Conservation (phyloP, 2,888 invertebrate genomes). For the Leucoptera coffeella region DNA sequence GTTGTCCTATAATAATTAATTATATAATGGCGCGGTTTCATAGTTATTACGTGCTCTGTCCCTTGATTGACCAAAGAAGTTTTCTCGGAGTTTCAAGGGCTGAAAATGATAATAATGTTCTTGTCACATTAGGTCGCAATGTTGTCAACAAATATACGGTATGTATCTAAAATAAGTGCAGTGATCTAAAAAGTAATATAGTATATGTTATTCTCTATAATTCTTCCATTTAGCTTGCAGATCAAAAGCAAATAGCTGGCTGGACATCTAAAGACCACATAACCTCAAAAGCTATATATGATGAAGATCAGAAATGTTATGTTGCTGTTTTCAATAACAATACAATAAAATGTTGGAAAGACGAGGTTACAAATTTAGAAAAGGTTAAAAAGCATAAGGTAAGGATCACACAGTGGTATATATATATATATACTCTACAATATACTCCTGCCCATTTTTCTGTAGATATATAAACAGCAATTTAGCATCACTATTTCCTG, state of each 20-base stretch:
- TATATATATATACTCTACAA: too few relatives aligned
- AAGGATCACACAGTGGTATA: too few relatives aligned
- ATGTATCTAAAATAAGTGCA: too few relatives aligned
- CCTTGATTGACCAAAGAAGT: conserved; percentile 63
- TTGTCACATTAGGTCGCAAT: conserved; percentile 66
- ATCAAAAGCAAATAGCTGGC: conserved; percentile 66
- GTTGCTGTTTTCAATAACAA: conserved; percentile 63
- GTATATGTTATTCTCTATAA: too few relatives aligned
- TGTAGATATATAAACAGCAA: too few relatives aligned
- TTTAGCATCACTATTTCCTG: too few relatives aligned
- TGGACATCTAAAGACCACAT: conserved; percentile 70
- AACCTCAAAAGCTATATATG: conserved; percentile 60
- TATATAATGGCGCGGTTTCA: conserved; percentile 61
- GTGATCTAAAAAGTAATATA: too few relatives aligned
- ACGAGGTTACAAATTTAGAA: conserved; percentile 56
- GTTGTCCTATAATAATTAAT: neutral
- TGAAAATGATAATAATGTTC: conserved; percentile 53
- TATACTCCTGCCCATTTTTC: too few relatives aligned
- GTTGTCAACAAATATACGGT: conserved; percentile 69
- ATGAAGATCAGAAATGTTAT: conserved; percentile 50
- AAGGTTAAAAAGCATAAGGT: conserved; percentile 63
- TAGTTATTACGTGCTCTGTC: conserved; percentile 64
- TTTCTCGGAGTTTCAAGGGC: conserved; percentile 62
- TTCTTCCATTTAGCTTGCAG: conserved; percentile 56
- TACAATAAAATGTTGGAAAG: conserved; percentile 57